Conservation (phyloP, 2,797 vertebrate species). For the Melanotaenia pygmaea region DNA sequence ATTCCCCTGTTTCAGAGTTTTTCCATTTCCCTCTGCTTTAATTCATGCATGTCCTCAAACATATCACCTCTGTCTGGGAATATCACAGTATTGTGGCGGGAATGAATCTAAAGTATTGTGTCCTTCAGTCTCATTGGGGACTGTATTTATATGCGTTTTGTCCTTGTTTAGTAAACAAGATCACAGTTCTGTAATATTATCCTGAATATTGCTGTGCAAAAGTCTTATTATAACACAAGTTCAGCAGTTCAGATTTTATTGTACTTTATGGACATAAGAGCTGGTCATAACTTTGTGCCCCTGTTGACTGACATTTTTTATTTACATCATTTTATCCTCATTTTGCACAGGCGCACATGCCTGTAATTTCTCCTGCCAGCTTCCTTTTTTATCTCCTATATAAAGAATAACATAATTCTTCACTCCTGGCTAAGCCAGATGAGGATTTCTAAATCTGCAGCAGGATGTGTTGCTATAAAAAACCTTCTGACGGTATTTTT, state of each 20-base stretch:
- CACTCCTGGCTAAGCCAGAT: constrained; percentile 31
- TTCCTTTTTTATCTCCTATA: constrained; percentile 58
- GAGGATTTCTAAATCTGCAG: constrained; percentile 41
- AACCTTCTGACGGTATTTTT: constrained; percentile 46
- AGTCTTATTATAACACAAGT: constrained; percentile 33
- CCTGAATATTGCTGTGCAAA: constrained; percentile 8
- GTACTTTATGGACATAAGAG: constrained; percentile 25
- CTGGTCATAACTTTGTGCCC: constrained; percentile 47
- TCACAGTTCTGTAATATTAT: constrained; percentile 19
- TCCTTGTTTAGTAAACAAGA: constrained; percentile 18
- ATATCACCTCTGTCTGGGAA: constrained; percentile 52
- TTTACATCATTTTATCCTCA: constrained; percentile 58
- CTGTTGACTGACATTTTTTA: constrained; percentile 53
- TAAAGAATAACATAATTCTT: constrained; percentile 61
- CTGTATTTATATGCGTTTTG: constrained; percentile 6
- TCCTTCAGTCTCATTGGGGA: constrained; percentile 37
- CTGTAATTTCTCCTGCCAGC: constrained; percentile 51
- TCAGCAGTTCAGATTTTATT: constrained; percentile 22
- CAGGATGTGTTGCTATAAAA: constrained; percentile 55
- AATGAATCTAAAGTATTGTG: constrained; percentile 21
- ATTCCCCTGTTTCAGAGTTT: constrained; percentile 31
- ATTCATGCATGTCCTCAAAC: constrained; percentile 59
- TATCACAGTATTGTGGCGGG: constrained; percentile 31
- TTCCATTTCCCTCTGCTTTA: constrained; percentile 44
- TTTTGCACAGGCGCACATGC: constrained; percentile 38